Evolutionary conservation across 2,797 vertebrate species (phyloP).

Genomic region (Remorina albescens): DNA sequence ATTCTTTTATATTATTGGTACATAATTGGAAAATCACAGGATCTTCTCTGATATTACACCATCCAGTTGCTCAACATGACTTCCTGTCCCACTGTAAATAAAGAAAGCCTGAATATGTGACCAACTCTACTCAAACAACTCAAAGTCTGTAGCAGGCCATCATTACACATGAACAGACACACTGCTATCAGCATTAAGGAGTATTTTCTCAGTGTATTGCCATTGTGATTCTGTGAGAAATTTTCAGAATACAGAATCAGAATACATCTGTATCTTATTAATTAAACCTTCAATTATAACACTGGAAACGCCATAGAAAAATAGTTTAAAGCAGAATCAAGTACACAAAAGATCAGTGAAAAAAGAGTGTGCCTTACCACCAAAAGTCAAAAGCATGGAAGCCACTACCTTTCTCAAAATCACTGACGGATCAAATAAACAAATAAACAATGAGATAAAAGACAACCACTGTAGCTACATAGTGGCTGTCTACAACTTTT

Average conservation of each 20-base stretch:
- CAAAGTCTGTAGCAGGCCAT: not conserved
- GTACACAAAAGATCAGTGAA: not conserved
- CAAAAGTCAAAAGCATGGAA: not conserved
- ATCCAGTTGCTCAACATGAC: conserved; percentile 23
- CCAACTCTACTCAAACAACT: not conserved
- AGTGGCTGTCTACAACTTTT: too few relatives aligned
- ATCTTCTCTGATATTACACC: conserved; percentile 13
- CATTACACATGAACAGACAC: not conserved
- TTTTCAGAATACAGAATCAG: too few relatives aligned
- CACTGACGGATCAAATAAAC: not conserved
- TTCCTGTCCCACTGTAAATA: conserved; percentile 35
- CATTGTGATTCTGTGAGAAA: not conserved
- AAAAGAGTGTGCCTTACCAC: not conserved
- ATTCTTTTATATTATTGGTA: too few relatives aligned
- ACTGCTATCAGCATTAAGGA: not conserved
- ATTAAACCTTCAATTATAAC: not conserved
- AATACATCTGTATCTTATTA: not conserved
- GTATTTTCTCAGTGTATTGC: not conserved
- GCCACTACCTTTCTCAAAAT: not conserved
- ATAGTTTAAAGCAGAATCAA: not conserved
- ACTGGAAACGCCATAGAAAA: not conserved
- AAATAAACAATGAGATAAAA: not conserved
- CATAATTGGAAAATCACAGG: conserved; percentile 13
- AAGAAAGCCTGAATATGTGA: conserved; percentile 8
- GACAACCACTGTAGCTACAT: not conserved